phyloP scores from a whole-genome alignment of 2,888 invertebrate species.

The Limenitis arthemis region DNA sequence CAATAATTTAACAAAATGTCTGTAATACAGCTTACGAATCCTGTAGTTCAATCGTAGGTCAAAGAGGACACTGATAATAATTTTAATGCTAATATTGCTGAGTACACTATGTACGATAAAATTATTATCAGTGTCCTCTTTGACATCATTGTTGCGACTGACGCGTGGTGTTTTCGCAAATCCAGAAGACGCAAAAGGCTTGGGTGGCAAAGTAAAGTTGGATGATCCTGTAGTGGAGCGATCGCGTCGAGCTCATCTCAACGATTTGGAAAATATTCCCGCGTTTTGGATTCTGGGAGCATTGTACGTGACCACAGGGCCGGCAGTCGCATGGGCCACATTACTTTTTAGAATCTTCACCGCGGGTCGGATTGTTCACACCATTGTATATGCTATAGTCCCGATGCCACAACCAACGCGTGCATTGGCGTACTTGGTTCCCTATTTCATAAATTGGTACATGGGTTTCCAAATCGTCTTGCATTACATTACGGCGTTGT shows the following conservation, averaged over 20 bases:
- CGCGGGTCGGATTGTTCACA: constrained; percentile 71
- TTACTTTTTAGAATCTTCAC: constrained; percentile 67
- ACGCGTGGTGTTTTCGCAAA: constrained; percentile 43
- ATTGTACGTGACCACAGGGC: constrained; percentile 74
- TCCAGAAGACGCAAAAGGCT: constrained; percentile 46
- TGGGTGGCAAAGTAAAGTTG: constrained; percentile 45
- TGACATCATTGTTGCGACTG: constrained; percentile 41
- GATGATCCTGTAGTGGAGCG: constrained; percentile 52
- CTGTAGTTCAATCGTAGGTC: constrained; percentile 47
- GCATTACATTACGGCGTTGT: constrained; percentile 27
- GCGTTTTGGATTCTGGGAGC: constrained; percentile 74
- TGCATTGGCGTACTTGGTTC: constrained; percentile 43
- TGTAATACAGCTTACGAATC: constrained; percentile 14
- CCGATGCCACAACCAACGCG: constrained; percentile 73
- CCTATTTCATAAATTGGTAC: constrained; percentile 42
- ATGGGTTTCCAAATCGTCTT: constrained; percentile 49
- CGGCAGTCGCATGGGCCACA: constrained; percentile 49
- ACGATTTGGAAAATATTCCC: constrained; percentile 81
- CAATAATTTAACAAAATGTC: constrained; percentile 16
- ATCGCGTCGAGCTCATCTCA: constrained; percentile 73
- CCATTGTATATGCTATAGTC: constrained; percentile 74
- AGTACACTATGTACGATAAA: too few species aligned
- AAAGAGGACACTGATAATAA: too few species aligned
- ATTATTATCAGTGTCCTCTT: constrained; percentile 34
- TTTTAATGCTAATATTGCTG: too few species aligned